Evolutionary conservation across 2,113 vertebrate species (phyloP).

Genomic region (Brienomyrus brachyistius): DNA sequence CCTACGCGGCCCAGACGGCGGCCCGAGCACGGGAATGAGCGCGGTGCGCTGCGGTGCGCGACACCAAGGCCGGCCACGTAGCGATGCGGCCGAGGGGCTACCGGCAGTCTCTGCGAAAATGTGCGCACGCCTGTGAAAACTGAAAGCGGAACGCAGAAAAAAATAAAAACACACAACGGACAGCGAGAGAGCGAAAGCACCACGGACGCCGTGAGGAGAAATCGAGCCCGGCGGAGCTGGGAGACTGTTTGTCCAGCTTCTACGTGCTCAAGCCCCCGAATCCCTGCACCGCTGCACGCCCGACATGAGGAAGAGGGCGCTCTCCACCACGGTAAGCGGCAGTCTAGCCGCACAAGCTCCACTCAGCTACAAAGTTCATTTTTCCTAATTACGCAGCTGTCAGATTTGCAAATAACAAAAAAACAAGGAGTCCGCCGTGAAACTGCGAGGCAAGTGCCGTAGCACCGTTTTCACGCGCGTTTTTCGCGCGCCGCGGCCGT

Average conservation of each 20-base stretch:
- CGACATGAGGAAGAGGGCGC: conserved; percentile 56
- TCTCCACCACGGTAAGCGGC: conserved; percentile 52
- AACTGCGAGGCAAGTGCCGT: background rate
- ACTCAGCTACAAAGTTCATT: conserved; percentile 32
- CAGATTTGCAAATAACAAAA: background rate
- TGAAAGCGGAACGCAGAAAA: background rate
- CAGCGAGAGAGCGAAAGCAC: background rate
- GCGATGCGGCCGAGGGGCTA: conserved; percentile 36
- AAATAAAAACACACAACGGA: background rate
- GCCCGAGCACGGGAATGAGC: conserved; percentile 47
- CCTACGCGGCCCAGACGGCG: conserved; percentile 42
- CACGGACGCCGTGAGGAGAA: background rate
- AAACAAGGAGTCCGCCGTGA: background rate
- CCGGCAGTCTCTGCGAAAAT: conserved; percentile 24
- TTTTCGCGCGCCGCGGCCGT: background rate
- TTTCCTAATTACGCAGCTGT: background rate
- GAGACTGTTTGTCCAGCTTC: background rate
- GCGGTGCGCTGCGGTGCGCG: conserved; percentile 52
- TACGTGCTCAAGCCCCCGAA: conserved; percentile 8
- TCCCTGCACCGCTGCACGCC: conserved; percentile 56
- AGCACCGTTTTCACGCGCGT: background rate
- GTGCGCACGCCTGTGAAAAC: background rate
- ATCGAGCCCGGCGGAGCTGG: background rate
- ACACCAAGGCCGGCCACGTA: conserved; percentile 62
- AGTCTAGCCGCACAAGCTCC: conserved; percentile 23